Base-by-base conservation (phyloP, 1,140 invertebrate species). In the Lasioglossum albipes region DNA sequence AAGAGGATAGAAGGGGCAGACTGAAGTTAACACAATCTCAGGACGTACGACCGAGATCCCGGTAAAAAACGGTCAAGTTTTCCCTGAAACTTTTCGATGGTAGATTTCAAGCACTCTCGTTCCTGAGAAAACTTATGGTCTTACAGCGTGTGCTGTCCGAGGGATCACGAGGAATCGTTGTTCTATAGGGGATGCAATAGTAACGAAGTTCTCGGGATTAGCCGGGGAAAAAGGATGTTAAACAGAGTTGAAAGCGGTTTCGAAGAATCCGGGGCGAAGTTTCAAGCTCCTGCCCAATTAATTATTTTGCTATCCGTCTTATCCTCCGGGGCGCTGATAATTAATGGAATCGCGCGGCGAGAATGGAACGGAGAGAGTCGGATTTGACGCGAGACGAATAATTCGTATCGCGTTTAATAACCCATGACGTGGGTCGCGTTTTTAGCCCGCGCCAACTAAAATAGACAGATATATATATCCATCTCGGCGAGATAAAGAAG, bases 21-120 rank as follows among this genome's bases (percentile, higher is more conserved):
- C 7, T 1, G 6, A n/a, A 59, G n/a, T 59, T 6, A n/a, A 22
- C 10, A 41, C 73, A 20, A 62, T 62, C 22, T 22, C 5, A 16
- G 31, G 7, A 64, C 49, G 45, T 27, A 57, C 45, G 16, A 20
- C 18, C 45, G 2, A 13, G 49, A 79, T 45, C 22, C 18, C 22
- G 31, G 16, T 79, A 20, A 69, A 57, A 79, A 73, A 79, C 69
- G 69, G 70, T 65, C 69, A 73, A 73, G 70, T 49, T 73, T 65
- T n/a, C n/a, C 42, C 20, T 10, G n/a, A 66, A 73, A 65, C 6
- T 79, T 73, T 10, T 27, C 9, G 31, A 52, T 45, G 36, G 61
- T 31, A 49, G 69, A 70, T 64, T 49, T 41, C 68, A 22, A 52
- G 27, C 20, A 27, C 22, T 22, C 41, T 41, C 2, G 68, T 42